Conservation (phyloP, 2,113 vertebrate genomes). For the Plecturocebus donacophilus region DNA sequence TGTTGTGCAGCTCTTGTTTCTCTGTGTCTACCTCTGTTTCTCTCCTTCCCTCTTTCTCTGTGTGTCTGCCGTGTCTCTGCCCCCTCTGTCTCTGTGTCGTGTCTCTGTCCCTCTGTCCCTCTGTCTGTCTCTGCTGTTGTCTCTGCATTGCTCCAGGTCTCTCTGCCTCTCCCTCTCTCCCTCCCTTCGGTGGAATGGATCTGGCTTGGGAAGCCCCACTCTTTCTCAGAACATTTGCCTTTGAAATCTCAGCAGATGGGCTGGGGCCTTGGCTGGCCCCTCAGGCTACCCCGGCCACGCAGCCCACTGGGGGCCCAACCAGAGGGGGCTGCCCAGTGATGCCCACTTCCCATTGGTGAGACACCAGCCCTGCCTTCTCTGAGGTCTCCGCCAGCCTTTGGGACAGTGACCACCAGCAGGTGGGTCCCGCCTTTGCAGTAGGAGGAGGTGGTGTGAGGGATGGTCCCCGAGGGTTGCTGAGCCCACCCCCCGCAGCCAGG, state of each 20-base stretch:
- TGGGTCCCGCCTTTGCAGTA: neutral
- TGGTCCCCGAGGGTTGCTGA: rapidly evolving
- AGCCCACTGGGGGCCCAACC: neutral
- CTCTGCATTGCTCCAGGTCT: neutral
- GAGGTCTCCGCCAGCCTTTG: neutral
- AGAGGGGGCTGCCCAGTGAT: neutral
- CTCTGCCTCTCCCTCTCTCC: neutral
- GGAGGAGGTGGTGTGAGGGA: neutral
- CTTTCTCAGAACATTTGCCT: slow-evolving; percentile 81
- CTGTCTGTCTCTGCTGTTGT: neutral
- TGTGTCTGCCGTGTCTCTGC: neutral
- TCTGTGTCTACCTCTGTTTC: neutral
- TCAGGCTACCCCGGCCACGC: neutral
- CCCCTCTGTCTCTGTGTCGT: neutral
- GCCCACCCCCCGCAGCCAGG: neutral
- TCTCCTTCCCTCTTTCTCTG: neutral
- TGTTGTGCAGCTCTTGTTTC: no score
- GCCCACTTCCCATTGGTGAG: neutral
- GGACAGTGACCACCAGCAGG: rapidly evolving
- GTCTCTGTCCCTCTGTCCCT: neutral
- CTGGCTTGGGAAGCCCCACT: slow-evolving; percentile 76
- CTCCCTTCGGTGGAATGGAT: slow-evolving; percentile 69
- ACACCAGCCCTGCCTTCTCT: neutral
- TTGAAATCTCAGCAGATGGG: slow-evolving; percentile 62
- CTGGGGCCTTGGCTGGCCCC: neutral